These are phyloP conservation scores for Tuberolachnus salignus DNA, from an alignment of 2,888 invertebrate genomes.

Conservation along the genomic window DNA sequence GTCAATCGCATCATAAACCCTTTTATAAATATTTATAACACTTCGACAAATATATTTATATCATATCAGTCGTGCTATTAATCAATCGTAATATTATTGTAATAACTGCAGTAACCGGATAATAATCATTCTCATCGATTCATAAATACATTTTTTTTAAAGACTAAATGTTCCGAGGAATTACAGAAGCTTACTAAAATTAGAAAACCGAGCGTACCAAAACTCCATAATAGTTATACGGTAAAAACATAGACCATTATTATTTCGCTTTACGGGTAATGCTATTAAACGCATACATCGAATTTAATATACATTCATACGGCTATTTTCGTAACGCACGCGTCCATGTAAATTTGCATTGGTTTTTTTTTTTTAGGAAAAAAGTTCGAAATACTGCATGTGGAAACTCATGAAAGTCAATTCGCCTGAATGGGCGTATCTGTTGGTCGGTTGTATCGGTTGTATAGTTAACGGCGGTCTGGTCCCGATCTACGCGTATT, in stretches of 20 bases:
- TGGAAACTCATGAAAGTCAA: constrained; percentile 72
- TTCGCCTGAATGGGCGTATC: constrained; percentile 73
- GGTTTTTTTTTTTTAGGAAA: constrained; percentile 57
- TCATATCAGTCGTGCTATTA: constrained; percentile 1
- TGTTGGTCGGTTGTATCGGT: constrained; percentile 69
- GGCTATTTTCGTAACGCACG: neutral
- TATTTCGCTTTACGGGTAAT: constrained; percentile 14
- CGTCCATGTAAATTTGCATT: neutral
- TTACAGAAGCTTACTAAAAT: constrained; percentile 4
- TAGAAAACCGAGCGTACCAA: constrained; percentile 16
- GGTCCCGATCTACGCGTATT: constrained; percentile 75
- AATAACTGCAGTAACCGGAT: neutral
- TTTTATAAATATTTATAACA: neutral
- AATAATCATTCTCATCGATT: neutral
- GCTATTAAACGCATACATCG: neutral
- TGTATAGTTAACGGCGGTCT: constrained; percentile 73
- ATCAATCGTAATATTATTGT: neutral
- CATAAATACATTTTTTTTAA: neutral
- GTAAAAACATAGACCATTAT: constrained; percentile 27
- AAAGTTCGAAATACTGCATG: constrained; percentile 62
- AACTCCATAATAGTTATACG: neutral
- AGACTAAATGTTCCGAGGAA: constrained; percentile 23
- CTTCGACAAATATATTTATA: too few relatives aligned
- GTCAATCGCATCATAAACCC: neutral
- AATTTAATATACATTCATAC: too few relatives aligned